Percentiles rank a stretch among this genome's conserved stretches.
phyloP scores from a whole-genome alignment of 64 coral and sea anemone species.

The Catalaphyllia jardinei region DNA sequence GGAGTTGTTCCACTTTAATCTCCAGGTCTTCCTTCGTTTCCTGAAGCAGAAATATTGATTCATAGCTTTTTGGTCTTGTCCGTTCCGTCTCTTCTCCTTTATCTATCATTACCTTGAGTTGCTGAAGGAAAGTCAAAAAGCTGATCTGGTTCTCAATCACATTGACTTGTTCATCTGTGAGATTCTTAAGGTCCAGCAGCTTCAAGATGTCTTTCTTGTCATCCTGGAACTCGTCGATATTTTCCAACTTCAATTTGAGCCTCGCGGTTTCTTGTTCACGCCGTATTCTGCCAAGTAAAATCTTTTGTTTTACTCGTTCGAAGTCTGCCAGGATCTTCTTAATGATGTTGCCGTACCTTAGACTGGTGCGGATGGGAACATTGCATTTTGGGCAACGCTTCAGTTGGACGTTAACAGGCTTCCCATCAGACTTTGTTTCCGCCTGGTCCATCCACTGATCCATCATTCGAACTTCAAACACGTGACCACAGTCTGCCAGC shows the following conservation, averaged over 20 bases:
- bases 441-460: conserved; percentile 70
- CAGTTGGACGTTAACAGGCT: conserved; percentile 32
- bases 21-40: background rate
- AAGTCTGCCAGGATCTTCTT: conserved; percentile 53
- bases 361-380: conserved; percentile 48
- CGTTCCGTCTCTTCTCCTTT: background rate
- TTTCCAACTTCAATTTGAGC: background rate
- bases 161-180: conserved; percentile 58
- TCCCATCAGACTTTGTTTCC: background rate
- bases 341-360: conserved; percentile 68
- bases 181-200: background rate
- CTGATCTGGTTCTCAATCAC: conserved; percentile 66
- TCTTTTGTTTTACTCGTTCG: conserved; percentile 43
- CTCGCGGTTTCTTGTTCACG: background rate
- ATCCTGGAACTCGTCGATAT: background rate
- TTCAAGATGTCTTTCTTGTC: background rate
- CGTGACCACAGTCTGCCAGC: conserved; percentile 75
- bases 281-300: background rate
- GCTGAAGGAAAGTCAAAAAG: conserved; percentile 29
- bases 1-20: conserved; percentile 2
- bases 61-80: background rate
- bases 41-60: background rate
- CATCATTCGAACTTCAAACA: conserved; percentile 76
- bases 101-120: background rate
- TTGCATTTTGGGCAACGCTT: conserved; percentile 60